phyloP scores from a whole-genome alignment of 2,888 invertebrate genomes.

The Sinelater perroti region DNA sequence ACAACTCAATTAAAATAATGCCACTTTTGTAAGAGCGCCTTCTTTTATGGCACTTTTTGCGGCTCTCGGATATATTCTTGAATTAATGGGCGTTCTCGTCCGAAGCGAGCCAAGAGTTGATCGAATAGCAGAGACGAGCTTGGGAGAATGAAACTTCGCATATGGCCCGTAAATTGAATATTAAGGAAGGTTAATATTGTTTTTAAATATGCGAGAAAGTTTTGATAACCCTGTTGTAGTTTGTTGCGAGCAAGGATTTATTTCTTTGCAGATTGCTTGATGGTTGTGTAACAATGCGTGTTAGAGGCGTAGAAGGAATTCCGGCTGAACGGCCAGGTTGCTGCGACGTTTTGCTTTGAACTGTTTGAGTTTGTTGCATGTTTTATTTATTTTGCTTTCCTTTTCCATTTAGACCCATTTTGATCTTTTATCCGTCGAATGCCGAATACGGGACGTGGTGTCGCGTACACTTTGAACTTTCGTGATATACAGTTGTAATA shows the following conservation, averaged over 20 bases:
- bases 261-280: too few species aligned
- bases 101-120: too few species aligned
- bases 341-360: slow-evolving; percentile 49
- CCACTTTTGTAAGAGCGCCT: slow-evolving; percentile 18
- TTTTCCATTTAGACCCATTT: slow-evolving; percentile 49
- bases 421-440: slow-evolving; percentile 51
- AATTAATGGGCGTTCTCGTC: neutral
- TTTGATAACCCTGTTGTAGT: too few species aligned
- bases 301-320: too few species aligned
- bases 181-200: too few species aligned
- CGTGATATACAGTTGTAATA: slow-evolving; percentile 29
- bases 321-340: too few species aligned
- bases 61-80: neutral
- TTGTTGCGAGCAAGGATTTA: too few species aligned
- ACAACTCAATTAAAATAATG: slow-evolving; percentile 36
- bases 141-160: too few species aligned
- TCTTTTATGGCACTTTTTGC: slow-evolving; percentile 5
- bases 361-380: slow-evolving; percentile 54
- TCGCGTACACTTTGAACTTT: slow-evolving; percentile 40
- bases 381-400: slow-evolving; percentile 53
- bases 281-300: too few species aligned
- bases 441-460: slow-evolving; percentile 44
- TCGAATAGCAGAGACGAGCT: too few species aligned
- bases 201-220: too few species aligned
- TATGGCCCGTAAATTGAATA: too few species aligned